phyloP scores from a whole-genome alignment of 1,140 invertebrate genomes.

The Pseudomyrmex gracilis region DNA sequence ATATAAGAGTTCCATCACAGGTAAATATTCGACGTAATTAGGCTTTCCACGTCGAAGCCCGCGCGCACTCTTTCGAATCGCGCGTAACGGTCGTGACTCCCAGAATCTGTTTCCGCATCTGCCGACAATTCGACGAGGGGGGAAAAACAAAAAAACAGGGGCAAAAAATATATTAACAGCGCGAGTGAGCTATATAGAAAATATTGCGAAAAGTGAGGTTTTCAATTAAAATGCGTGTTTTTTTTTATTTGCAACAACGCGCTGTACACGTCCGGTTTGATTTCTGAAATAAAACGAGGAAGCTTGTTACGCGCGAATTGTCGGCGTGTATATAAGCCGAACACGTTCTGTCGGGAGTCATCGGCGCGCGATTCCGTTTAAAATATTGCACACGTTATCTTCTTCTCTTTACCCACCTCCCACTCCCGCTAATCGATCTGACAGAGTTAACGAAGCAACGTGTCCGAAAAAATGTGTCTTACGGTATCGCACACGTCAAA shows the following conservation, averaged over 20 bases:
- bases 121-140: background rate
- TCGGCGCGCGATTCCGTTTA: conserved; percentile 28
- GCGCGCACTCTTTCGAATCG: too few relatives aligned
- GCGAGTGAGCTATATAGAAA: background rate
- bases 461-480: background rate
- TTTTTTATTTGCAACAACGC: too few relatives aligned
- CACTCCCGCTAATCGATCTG: conserved; percentile 31
- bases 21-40: background rate
- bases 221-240: conserved; percentile 26
- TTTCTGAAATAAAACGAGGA: conserved; percentile 1
- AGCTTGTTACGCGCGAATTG: conserved; percentile 12
- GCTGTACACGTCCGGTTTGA: conserved; percentile 1
- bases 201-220: background rate
- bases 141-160: background rate
- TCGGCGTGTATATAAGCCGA: conserved; percentile 18
- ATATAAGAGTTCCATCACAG: conserved; percentile 10
- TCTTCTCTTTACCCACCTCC: background rate
- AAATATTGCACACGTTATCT: conserved; percentile 47
- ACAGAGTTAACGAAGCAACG: conserved; percentile 8
- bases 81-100: background rate
- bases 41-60: background rate
- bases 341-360: conserved; percentile 30
- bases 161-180: background rate
- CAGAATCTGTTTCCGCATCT: conserved; percentile 13
- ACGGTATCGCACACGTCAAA: conserved; percentile 21